These are phyloP conservation scores for Bos indicus DNA, from an alignment of 2,113 vertebrate genomes.

Conservation along the genomic window DNA sequence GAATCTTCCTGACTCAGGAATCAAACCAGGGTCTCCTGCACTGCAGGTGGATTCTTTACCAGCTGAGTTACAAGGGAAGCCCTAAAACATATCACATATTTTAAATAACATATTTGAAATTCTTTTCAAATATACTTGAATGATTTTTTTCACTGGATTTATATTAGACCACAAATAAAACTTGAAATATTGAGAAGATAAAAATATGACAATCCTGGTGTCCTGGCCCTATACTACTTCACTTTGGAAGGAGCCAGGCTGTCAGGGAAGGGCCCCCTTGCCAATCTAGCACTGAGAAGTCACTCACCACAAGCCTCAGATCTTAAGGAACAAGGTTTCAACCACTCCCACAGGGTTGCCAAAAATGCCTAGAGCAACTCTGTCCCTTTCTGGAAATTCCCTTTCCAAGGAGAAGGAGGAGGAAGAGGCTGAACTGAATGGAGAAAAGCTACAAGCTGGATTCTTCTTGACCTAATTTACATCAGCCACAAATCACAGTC, in stretches of 20 bases:
- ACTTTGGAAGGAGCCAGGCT: background rate
- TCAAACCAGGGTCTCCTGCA: background rate
- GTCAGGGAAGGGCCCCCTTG: background rate
- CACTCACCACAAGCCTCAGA: background rate
- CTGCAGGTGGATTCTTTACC: background rate
- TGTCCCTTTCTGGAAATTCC: background rate
- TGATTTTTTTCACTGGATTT: background rate
- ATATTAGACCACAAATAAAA: background rate
- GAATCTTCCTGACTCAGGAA: background rate
- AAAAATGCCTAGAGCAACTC: background rate
- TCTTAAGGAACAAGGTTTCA: background rate
- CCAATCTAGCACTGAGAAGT: background rate
- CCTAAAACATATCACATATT: background rate
- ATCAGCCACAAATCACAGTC: background rate
- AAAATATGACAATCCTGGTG: background rate
- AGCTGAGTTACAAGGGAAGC: background rate
- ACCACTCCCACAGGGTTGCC: background rate
- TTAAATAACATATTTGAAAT: background rate
- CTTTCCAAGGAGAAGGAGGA: background rate
- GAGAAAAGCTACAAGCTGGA: background rate
- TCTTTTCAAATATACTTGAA: constrained; percentile 12
- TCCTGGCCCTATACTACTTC: too few species aligned
- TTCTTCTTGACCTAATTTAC: background rate
- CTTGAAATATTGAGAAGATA: background rate
- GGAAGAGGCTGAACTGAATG: background rate